These are phyloP conservation scores for Drosophila pegasa DNA, from an alignment of 2,888 invertebrate genomes.

Conservation along the genomic window DNA sequence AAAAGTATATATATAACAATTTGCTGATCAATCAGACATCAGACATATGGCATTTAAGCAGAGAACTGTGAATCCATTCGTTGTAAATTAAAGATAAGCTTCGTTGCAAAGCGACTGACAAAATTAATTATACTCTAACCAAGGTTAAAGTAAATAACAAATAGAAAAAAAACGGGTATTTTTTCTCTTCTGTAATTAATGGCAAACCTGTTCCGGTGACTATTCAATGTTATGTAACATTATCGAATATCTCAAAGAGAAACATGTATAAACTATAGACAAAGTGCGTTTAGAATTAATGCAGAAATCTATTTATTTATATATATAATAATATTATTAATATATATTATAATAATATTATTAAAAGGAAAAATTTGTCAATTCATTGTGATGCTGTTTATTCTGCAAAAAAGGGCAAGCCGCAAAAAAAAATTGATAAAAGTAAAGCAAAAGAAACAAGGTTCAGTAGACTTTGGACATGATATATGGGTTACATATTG, in stretches of 20 bases:
- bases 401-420: neutral
- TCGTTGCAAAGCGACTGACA: constrained; percentile 30
- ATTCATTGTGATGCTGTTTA: constrained; percentile 51
- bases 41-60: neutral
- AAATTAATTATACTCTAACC: constrained; percentile 54
- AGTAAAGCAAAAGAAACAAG: constrained; percentile 7
- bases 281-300: constrained; percentile 16
- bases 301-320: neutral
- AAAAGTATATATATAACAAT: too few relatives aligned
- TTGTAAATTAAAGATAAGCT: constrained; percentile 29
- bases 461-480: constrained; percentile 42
- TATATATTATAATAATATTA: too few relatives aligned
- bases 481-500: constrained; percentile 8
- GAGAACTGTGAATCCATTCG: constrained; percentile 4
- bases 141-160: constrained; percentile 39
- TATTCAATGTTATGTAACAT: constrained; percentile 44
- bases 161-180: constrained; percentile 45
- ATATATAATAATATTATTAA: too few relatives aligned
- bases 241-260: constrained; percentile 18
- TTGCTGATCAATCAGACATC: constrained; percentile 5
- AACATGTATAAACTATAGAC: neutral
- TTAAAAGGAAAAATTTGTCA: neutral
- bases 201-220: constrained; percentile 59
- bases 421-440: constrained; percentile 27
- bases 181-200: constrained; percentile 49